phyloP scores from a whole-genome alignment of 1,140 invertebrate genomes.

The Drosophila lacertosa region DNA sequence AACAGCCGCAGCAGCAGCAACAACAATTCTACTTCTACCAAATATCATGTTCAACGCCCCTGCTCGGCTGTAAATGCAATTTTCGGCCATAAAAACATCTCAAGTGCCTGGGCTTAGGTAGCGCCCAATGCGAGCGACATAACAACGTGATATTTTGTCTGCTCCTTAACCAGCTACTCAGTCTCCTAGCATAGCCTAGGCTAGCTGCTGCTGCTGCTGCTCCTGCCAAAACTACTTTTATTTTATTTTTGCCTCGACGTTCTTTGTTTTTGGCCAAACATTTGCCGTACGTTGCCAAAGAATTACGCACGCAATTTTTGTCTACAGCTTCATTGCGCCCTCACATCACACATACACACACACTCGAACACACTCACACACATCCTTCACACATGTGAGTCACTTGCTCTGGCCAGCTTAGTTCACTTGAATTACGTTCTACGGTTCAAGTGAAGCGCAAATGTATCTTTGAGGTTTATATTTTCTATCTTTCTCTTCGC shows the following conservation, averaged over 20 bases:
- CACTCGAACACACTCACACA: slow-evolving; percentile 25
- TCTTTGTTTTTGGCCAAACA: slow-evolving; percentile 48
- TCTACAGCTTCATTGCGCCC: slow-evolving; percentile 75
- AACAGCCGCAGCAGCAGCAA: slow-evolving; percentile 1
- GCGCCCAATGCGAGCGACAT: slow-evolving; percentile 12
- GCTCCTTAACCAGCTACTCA: neutral
- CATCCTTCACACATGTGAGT: slow-evolving; percentile 25
- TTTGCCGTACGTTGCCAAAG: slow-evolving; percentile 51
- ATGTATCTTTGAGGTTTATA: slow-evolving; percentile 82
- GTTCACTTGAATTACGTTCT: slow-evolving; percentile 72
- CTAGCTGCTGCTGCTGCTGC: neutral
- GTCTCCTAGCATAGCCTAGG: neutral
- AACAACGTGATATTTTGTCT: slow-evolving; percentile 16
- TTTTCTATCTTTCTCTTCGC: slow-evolving; percentile 44
- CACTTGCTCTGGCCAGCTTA: slow-evolving; percentile 62
- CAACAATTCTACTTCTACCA: slow-evolving; percentile 3
- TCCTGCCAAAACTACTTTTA: slow-evolving; percentile 30
- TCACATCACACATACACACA: slow-evolving; percentile 25
- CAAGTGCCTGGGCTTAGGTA: slow-evolving; percentile 58
- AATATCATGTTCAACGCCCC: slow-evolving; percentile 6
- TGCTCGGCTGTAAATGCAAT: slow-evolving; percentile 24
- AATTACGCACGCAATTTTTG: slow-evolving; percentile 78
- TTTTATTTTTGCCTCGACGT: slow-evolving; percentile 6
- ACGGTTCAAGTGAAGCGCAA: slow-evolving; percentile 78
- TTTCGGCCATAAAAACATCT: slow-evolving; percentile 32